These are phyloP conservation scores for Myrmecophaga tridactyla DNA, from an alignment of 2,113 vertebrate species.

Conservation along the genomic window DNA sequence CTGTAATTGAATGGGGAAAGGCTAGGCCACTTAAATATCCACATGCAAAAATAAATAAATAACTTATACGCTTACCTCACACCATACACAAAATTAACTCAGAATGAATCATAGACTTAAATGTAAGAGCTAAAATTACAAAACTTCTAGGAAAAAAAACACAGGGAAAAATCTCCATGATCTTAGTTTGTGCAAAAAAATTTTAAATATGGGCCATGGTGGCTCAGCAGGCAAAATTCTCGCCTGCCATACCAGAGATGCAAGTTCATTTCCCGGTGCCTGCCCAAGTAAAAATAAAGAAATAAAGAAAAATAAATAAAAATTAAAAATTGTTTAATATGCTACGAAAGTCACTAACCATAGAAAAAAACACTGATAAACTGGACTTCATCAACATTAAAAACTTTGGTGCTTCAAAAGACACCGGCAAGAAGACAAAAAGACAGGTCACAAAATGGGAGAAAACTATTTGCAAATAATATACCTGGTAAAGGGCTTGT, in stretches of 20 bases:
- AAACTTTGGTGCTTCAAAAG: background rate
- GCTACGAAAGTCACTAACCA: background rate
- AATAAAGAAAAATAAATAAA: no score
- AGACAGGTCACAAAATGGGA: background rate
- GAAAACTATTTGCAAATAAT: background rate
- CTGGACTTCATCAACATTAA: background rate
- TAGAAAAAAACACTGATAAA: background rate
- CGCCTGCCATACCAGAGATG: no score
- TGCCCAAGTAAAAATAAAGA: no score
- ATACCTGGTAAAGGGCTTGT: background rate
- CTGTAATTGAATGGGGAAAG: background rate
- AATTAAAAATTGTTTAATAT: no score
- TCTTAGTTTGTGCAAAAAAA: background rate
- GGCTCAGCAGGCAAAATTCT: no score
- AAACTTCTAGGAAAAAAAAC: background rate
- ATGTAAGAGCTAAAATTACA: background rate
- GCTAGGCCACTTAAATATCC: background rate
- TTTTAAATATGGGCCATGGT: background rate
- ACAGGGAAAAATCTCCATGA: background rate
- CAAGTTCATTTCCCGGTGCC: no score
- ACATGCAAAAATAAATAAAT: background rate
- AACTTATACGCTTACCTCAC: background rate
- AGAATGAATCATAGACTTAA: background rate
- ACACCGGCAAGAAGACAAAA: background rate
- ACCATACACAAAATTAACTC: background rate